These are phyloP conservation scores for Macrochelys suwanniensis DNA, from an alignment of 2,797 vertebrate genomes.

Conservation along the genomic window DNA sequence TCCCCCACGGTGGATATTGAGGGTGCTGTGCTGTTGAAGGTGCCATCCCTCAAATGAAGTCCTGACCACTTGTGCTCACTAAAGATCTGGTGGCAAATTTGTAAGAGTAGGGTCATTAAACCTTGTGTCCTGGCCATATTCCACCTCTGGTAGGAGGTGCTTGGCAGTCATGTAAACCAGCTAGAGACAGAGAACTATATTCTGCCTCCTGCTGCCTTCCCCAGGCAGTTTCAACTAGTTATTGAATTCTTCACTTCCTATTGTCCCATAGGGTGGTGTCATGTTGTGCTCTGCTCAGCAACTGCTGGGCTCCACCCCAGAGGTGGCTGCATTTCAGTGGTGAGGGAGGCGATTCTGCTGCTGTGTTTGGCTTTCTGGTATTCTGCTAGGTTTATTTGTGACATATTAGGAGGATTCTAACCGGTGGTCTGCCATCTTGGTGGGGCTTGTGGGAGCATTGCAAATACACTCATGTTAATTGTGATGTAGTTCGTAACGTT, in stretches of 20 bases:
- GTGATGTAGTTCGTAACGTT: background rate
- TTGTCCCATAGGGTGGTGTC: background rate
- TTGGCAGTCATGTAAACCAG: background rate
- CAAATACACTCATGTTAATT: background rate
- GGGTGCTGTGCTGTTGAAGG: background rate
- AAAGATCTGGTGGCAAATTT: background rate
- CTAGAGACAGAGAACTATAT: background rate
- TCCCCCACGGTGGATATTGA: background rate
- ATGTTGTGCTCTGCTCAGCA: background rate
- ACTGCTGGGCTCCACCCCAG: background rate
- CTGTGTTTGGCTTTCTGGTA: background rate
- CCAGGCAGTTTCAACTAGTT: background rate
- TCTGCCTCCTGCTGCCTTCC: background rate
- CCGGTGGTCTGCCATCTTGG: background rate
- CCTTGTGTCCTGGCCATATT: background rate
- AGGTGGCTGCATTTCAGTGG: background rate
- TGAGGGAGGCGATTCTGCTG: background rate
- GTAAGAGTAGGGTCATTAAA: background rate
- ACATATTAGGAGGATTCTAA: background rate
- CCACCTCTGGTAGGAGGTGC: background rate
- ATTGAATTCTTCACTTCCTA: background rate
- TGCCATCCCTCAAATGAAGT: background rate
- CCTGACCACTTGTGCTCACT: background rate
- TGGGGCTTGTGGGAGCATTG: background rate
- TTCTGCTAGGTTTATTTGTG: background rate